Evolutionary conservation across 1,140 invertebrate species (phyloP).

Genomic region (Meloidogyne hapla): DNA sequence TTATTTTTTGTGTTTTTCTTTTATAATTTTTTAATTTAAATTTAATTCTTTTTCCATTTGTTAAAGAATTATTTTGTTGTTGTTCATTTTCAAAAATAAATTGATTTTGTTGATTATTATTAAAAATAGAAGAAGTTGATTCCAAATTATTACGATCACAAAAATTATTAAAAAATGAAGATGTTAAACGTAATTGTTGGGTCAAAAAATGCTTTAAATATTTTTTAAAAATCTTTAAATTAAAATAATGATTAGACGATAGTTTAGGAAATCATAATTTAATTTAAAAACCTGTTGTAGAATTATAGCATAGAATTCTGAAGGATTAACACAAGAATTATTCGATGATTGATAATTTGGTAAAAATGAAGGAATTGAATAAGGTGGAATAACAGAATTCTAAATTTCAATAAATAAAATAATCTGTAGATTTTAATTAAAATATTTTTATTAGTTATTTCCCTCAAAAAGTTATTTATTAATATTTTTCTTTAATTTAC

Average conservation of each 20-base stretch:
- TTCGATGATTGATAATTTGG: background rate
- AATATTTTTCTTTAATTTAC: background rate
- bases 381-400: background rate
- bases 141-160: background rate
- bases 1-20: background rate
- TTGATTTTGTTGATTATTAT: background rate
- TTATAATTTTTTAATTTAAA: background rate
- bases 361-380: background rate
- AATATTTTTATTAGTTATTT: too few relatives aligned
- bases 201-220: background rate
- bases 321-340: background rate
- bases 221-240: background rate
- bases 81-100: background rate
- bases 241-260: too few relatives aligned
- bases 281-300: background rate
- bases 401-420: background rate
- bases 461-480: too few relatives aligned
- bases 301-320: background rate
- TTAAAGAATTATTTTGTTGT: background rate
- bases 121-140: background rate
- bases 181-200: background rate
- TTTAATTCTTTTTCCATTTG: background rate
- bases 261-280: background rate
- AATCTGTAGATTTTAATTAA: too few relatives aligned
- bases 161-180: background rate